Evolutionary conservation across 2,888 invertebrate species (phyloP).

Genomic region (Drosophila nr. medialis): DNA sequence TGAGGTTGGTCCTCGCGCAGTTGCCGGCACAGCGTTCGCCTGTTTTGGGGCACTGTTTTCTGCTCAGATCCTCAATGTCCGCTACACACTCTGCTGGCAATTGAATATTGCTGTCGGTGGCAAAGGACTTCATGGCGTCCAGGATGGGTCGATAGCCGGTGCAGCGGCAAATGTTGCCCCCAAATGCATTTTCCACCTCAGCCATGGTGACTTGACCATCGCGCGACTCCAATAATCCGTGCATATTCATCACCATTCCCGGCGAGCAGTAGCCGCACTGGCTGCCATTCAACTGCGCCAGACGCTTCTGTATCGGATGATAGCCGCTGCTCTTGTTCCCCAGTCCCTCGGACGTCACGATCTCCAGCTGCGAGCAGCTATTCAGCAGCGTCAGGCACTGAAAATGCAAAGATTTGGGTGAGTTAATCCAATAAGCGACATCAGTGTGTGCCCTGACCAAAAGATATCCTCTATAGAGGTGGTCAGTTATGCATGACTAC

Average conservation of each 20-base stretch:
- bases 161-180: conserved; percentile 92
- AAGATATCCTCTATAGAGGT: neutral
- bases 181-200: conserved; percentile 91
- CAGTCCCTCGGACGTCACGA: conserved; percentile 90
- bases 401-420: neutral
- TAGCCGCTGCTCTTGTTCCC: conserved; percentile 88
- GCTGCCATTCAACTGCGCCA: conserved; percentile 89
- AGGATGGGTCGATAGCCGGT: conserved; percentile 92
- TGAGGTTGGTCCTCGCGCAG: conserved; percentile 58
- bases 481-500: neutral
- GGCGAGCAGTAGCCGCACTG: conserved; percentile 92
- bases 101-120: conserved; percentile 86
- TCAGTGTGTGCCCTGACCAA: neutral
- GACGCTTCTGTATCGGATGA: conserved; percentile 88
- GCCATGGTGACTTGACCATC: conserved; percentile 86
- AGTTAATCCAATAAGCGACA: neutral
- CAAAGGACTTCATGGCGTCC: conserved; percentile 91
- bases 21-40: conserved; percentile 80
- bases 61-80: conserved; percentile 84
- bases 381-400: conserved; percentile 88
- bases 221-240: conserved; percentile 85
- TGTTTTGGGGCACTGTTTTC: conserved; percentile 82
- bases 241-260: conserved; percentile 92
- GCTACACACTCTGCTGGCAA: conserved; percentile 85
- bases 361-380: conserved; percentile 88